Conservation (phyloP, 1,140 invertebrate genomes). For the Littorina saxatilis region DNA sequence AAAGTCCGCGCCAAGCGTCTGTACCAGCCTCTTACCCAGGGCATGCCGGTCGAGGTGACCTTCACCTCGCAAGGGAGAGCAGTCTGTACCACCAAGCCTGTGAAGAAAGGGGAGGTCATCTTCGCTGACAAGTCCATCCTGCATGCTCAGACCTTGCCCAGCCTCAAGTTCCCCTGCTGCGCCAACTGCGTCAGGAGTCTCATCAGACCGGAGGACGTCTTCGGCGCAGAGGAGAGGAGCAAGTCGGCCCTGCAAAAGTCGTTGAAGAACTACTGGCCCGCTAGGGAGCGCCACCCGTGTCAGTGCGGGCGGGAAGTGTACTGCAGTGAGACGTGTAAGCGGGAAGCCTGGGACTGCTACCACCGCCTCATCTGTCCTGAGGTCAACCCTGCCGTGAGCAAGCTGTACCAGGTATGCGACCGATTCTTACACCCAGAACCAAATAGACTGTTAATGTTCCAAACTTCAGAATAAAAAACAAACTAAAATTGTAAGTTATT, state of each 20-base stretch:
- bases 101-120: slow-evolving; percentile 53
- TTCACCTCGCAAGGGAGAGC: slow-evolving; percentile 57
- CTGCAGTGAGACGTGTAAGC: slow-evolving; percentile 55
- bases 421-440: too few species aligned
- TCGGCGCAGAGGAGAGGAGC: slow-evolving; percentile 44
- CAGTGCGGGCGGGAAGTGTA: slow-evolving; percentile 52
- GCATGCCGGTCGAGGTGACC: slow-evolving; percentile 41
- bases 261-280: slow-evolving; percentile 56
- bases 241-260: slow-evolving; percentile 45
- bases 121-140: slow-evolving; percentile 56
- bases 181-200: slow-evolving; percentile 57
- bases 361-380: slow-evolving; percentile 60
- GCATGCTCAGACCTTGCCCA: slow-evolving; percentile 55
- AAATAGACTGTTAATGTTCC: too few species aligned
- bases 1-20: slow-evolving; percentile 58
- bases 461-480: too few species aligned
- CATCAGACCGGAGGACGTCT: slow-evolving; percentile 55
- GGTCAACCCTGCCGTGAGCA: slow-evolving; percentile 37
- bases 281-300: slow-evolving; percentile 42
- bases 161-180: slow-evolving; percentile 52
- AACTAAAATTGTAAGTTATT: too few species aligned
- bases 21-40: slow-evolving; percentile 55
- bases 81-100: slow-evolving; percentile 40
- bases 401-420: slow-evolving; percentile 55
- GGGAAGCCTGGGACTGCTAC: slow-evolving; percentile 58